A percentile compares a stretch with the other conserved stretches of the same genome.
Conservation (phyloP, 2,113 vertebrate species). For the Epinephelus moara region DNA sequence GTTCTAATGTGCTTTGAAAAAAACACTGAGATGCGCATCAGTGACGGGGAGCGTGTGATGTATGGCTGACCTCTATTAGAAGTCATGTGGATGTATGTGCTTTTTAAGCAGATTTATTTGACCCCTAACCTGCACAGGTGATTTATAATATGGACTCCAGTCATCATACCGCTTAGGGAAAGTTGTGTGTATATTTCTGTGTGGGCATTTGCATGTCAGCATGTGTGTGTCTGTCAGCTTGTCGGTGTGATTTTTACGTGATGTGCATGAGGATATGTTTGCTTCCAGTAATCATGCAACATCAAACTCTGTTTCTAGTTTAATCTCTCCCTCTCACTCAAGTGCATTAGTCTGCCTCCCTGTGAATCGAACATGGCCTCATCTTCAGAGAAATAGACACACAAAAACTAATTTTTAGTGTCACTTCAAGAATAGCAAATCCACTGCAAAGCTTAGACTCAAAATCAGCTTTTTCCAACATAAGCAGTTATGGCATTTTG, state of each 20-base stretch:
- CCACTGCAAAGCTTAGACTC: neutral
- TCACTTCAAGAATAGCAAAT: constrained; percentile 30
- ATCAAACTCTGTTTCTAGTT: constrained; percentile 3
- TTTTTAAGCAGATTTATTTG: constrained; percentile 63
- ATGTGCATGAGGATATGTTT: neutral
- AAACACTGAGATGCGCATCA: constrained; percentile 19
- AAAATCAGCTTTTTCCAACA: constrained; percentile 25
- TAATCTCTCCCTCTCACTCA: constrained; percentile 15
- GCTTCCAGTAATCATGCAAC: neutral
- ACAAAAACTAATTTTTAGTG: constrained; percentile 32
- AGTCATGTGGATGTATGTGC: constrained; percentile 52
- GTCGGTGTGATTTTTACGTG: neutral
- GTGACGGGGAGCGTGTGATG: constrained; percentile 41
- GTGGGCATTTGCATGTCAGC: neutral
- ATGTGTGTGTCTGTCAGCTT: neutral
- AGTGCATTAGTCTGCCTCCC: constrained; percentile 17
- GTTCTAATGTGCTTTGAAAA: constrained; percentile 17
- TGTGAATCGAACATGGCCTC: constrained; percentile 21
- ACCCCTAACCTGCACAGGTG: constrained; percentile 45
- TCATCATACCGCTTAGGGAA: constrained; percentile 24
- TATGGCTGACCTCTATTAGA: constrained; percentile 62
- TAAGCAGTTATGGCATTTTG: constrained; percentile 47
- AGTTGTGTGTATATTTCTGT: constrained; percentile 1
- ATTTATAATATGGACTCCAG: constrained; percentile 10
- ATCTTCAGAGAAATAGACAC: constrained; percentile 28